Evolutionary conservation across 1,140 invertebrate species (phyloP), one percentile per base, ranked within the genome.

Genomic region (Bombus fervidus): DNA sequence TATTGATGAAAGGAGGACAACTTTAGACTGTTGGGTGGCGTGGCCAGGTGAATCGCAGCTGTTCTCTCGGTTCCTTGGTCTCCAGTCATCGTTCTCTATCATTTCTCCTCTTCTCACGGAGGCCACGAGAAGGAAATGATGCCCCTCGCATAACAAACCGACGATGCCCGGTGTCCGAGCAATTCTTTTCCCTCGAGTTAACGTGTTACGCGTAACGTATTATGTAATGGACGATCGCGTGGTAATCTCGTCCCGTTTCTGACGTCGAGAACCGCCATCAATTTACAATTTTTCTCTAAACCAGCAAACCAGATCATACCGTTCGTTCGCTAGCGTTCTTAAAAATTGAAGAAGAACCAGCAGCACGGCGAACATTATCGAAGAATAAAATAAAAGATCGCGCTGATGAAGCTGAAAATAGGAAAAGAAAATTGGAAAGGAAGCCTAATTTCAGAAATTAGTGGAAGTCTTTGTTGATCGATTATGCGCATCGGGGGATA

Each of bases 101-200:
- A 25, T 75, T 83, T 86, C 80, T 86, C 85, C 80, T 86, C 85
- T 75, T 85, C 84, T 85, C 84, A 75, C 84, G 71, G 47, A 75
- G 71, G 37, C 59, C 74, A 66, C 43, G 85, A 91, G 91, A 92
- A 92, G 92, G 92, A 93, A 93, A 93, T 91, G 91, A 92, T 88
- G 91, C 86, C 84, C 81, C 83, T 68, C 85, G 92, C 91, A 93
- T 93, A 93, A 93, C 88, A 92, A 93, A 89, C 82, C 78, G 69
- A 69, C 87, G 75, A 78, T 81, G 75, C 78, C 78, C 73, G 81
- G 64, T 74, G 76, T 77, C 59, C 31, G 57, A 85, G 85, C 88
- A 71, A 74, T 80, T 87, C 85, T 87, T 87, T 22, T 34, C 64
- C 85, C 86, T 64, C 77, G 71, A 75, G 68, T 83, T 68, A 69